Conservation (phyloP, 1,140 invertebrate genomes). For the Tetranychus cinnabarinus region DNA sequence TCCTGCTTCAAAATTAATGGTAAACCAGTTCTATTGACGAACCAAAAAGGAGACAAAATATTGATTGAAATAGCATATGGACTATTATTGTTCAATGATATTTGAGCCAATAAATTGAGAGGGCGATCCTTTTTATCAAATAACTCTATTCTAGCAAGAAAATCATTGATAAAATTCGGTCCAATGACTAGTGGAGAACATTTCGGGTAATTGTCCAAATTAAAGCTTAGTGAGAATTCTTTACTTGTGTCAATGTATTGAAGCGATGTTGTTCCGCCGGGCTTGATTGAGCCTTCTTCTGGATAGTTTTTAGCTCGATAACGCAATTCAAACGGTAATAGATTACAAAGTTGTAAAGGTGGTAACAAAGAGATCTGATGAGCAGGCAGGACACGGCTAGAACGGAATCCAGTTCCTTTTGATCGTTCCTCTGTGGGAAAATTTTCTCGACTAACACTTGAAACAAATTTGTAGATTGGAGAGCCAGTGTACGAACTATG, state of each 20-base stretch:
- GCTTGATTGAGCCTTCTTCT: not conserved
- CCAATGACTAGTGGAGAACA: constrained; percentile 32
- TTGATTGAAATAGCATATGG: constrained; percentile 18
- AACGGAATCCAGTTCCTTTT: not conserved
- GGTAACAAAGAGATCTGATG: constrained; percentile 62
- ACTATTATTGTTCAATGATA: constrained; percentile 26
- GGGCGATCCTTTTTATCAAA: constrained; percentile 43
- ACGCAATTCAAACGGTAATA: constrained; percentile 31
- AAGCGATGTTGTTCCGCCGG: constrained; percentile 1
- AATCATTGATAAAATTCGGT: constrained; percentile 23
- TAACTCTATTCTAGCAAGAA: constrained; percentile 29
- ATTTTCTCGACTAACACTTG: constrained; percentile 46
- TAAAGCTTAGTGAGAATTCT: constrained; percentile 40
- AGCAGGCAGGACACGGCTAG: constrained; percentile 11
- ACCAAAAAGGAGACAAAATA: constrained; percentile 64
- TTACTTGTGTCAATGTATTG: constrained; percentile 35
- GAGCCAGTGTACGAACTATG: constrained; percentile 7
- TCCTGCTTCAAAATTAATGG: constrained; percentile 84
- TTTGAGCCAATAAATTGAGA: constrained; percentile 34
- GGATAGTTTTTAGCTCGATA: not conserved
- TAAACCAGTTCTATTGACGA: constrained; percentile 81
- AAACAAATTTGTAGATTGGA: constrained; percentile 38
- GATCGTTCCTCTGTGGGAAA: constrained; percentile 38
- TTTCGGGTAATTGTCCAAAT: constrained; percentile 54
- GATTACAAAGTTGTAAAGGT: constrained; percentile 45